Evolutionary conservation across 2,113 vertebrate species (phyloP).

Genomic region (Deroptyus accipitrinus): DNA sequence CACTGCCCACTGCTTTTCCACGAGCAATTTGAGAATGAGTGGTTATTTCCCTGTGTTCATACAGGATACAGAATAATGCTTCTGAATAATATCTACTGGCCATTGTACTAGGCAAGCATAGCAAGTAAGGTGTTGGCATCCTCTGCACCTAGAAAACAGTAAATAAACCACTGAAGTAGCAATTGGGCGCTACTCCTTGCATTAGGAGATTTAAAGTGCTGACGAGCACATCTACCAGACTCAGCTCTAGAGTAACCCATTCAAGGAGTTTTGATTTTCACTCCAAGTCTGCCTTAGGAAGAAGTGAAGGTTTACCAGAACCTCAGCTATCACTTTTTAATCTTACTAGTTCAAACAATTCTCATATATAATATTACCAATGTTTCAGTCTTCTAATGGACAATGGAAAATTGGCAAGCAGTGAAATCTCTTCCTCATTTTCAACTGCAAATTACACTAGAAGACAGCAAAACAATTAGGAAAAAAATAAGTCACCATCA

Average conservation of each 20-base stretch:
- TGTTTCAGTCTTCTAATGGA: background rate
- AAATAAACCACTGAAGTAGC: background rate
- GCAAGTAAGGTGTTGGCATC: background rate
- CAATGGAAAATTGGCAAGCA: background rate
- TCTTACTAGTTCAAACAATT: background rate
- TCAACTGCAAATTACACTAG: background rate
- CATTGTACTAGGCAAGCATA: background rate
- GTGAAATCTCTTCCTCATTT: background rate
- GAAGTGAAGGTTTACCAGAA: background rate
- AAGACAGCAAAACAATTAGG: background rate
- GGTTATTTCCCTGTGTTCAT: background rate
- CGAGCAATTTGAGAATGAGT: background rate
- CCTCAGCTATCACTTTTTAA: background rate
- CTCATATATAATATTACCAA: background rate
- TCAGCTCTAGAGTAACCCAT: background rate
- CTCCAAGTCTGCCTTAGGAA: background rate
- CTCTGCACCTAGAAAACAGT: background rate
- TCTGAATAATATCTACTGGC: background rate
- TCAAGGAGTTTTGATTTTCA: background rate
- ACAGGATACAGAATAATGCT: background rate
- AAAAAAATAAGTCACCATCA: background rate
- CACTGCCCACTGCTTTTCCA: background rate
- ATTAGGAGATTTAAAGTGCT: background rate
- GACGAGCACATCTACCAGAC: background rate
- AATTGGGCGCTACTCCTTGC: background rate